Evolutionary conservation across 2,888 invertebrate genomes (phyloP), one percentile per base, ranked within the genome.

Genomic region (Scotopteryx bipunctaria): DNA sequence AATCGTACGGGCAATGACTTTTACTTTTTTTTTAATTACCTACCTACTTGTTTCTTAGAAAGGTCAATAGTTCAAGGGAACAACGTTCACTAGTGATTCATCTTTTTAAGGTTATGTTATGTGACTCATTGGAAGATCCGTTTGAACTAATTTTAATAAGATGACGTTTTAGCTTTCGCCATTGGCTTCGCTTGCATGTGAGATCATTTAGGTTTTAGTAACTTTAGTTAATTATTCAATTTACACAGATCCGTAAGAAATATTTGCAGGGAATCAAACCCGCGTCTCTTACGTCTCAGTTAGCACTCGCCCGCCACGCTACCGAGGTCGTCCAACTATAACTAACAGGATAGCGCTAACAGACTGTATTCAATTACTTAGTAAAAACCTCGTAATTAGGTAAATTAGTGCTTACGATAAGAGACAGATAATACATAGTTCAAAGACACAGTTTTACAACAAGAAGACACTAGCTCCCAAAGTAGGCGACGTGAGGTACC

Each of bases 61-160:
- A 76, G 71, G 78, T 78, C 80, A 79, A 71, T 65, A 76, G 82
- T 78, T 82, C 80, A 80, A 71, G 74, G 69, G 66, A 64, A 50
- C 62, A 55, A 67, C 62, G 57, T 63, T 59, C 58, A 42, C 15
- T 11, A 17, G 46, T 78, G 79, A 79, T 41, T 78, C 78, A 79
- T 64, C 55, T 40, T 48, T 69, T 61, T 58, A 57, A 59, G 61
- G 17, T 32, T 56, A 63, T 51, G 49, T 83, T 23, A 23, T 23
- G 23, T 42, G 80, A 83, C 42, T 80, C 81, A 81, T 61, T 23
- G 21, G 23, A 52, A 73, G 71, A 81, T 82, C 79, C 83, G 81
- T 63, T 65, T 81, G 66, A 53, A 63, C 71, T 66, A 59, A 64
- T 69, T 72, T 71, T 61, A 63, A 67, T 69, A 66, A 44, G 43